Base-by-base conservation (phyloP, 2,113 vertebrate genomes). In the Urocitellus parryii region DNA sequence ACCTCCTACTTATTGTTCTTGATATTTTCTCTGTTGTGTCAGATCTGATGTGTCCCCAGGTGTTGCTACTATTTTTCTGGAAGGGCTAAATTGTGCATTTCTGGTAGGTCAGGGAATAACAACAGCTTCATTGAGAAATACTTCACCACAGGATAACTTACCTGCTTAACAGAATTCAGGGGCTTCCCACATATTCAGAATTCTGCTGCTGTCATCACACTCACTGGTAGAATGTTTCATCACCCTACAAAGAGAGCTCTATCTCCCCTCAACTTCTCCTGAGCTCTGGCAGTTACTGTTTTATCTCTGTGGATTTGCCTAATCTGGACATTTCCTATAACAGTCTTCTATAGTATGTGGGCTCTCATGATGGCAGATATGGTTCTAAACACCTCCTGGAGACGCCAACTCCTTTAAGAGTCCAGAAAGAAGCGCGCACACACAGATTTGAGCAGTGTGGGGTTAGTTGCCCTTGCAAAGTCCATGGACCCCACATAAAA, bases 121-220 rank as follows among this genome's bases (percentile, higher is more conserved):
- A 82, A 53, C 22, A 80, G 85, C 45, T 92, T 86, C 78, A 37
- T 82, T 87, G 79, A 95, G 83, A 76, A 73, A 56, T 34, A 78
- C 67, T 88, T 92, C 72, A 84, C 16, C 32, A 68, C 18, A 37
- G 5, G 74, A 68, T 9, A 9, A 61, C 76, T 96, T n/a, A 76
- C 51, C 20, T 34, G 42, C 39, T 83, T 88, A 73, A 82, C 25
- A 48, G 20, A 48, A 42, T 0, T 56, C 61, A 39, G 0, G 48
- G 73, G 37, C n/a, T 82, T 72, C 61, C 83, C 63, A 32, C 58
- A 9, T 70, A 78, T 39, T 80, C n/a, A 61, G 61, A 53, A 39
- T 25, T 84, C 5, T 37, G 4, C 18, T 42, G 18, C 45, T 1
- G 0, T 90, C 18, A 13, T 9, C 34, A 17, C 17, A 82, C 17